Evolutionary conservation across 2,113 vertebrate genomes (phyloP).

Genomic region (Xiphias gladius): DNA sequence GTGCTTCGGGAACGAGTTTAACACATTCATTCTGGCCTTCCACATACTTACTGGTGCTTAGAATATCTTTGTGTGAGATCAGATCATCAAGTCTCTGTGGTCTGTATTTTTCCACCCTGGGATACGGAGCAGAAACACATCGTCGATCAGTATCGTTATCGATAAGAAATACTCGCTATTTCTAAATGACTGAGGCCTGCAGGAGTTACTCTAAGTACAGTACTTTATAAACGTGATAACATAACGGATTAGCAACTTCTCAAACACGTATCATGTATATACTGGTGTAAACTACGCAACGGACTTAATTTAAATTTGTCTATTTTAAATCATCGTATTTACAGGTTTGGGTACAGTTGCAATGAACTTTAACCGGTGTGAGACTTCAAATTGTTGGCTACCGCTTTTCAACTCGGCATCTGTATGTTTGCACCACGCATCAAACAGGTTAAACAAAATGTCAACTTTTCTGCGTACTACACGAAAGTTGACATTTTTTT

Average conservation of each 20-base stretch:
- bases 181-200: not conserved
- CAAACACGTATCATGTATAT: too few species aligned
- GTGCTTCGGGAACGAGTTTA: not conserved
- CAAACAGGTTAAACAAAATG: not conserved
- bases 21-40: not conserved
- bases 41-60: slow-evolving; percentile 90
- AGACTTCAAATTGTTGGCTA: rapidly evolving
- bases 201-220: not conserved
- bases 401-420: slow-evolving; percentile 11
- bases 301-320: not conserved
- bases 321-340: not conserved
- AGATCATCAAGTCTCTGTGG: slow-evolving; percentile 92
- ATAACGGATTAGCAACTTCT: not conserved
- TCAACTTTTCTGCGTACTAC: too few species aligned
- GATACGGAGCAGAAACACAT: slow-evolving; percentile 20
- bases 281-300: not conserved
- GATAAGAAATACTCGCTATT: not conserved
- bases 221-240: not conserved
- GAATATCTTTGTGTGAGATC: slow-evolving; percentile 95
- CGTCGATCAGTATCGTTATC: not conserved
- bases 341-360: rapidly evolving
- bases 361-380: rapidly evolving
- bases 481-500: too few species aligned
- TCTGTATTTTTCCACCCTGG: slow-evolving; percentile 97
- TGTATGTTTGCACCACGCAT: not conserved